A percentile compares a stretch with the other conserved stretches of the same genome.
Evolutionary conservation across 2,113 vertebrate species (phyloP).

Genomic region (Rissa tridactyla): DNA sequence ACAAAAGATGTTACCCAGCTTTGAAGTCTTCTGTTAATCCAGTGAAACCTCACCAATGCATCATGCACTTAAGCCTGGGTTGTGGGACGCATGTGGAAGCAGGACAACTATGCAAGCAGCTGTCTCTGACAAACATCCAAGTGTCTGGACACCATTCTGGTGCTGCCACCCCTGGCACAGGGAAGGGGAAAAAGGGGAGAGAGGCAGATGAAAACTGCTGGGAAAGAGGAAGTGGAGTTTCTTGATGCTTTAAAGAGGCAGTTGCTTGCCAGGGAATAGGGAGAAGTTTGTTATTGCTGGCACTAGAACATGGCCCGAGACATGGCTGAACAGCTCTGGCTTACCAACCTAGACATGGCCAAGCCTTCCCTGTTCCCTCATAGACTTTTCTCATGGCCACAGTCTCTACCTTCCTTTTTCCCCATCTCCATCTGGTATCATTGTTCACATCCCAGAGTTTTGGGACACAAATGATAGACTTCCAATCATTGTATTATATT

Average conservation of each 20-base stretch:
- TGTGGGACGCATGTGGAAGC: accelerated
- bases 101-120: not conserved
- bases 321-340: not conserved
- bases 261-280: not conserved
- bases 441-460: not conserved
- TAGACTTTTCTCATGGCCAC: not conserved
- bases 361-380: not conserved
- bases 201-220: not conserved
- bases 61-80: too few species aligned
- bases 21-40: not conserved
- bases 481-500: not conserved
- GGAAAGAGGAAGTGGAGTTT: not conserved
- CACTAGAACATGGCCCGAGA: not conserved
- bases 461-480: not conserved
- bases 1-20: not conserved
- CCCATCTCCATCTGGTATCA: not conserved
- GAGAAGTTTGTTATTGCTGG: not conserved
- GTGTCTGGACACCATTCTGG: not conserved
- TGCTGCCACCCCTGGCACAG: too few species aligned
- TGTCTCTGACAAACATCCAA: not conserved
- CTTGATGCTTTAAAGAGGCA: not conserved
- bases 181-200: not conserved
- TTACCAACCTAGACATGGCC: not conserved
- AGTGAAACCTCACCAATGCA: not conserved
- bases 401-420: not conserved